Base-by-base conservation (phyloP, 1,140 invertebrate species). In the Acromyrmex heyeri region DNA sequence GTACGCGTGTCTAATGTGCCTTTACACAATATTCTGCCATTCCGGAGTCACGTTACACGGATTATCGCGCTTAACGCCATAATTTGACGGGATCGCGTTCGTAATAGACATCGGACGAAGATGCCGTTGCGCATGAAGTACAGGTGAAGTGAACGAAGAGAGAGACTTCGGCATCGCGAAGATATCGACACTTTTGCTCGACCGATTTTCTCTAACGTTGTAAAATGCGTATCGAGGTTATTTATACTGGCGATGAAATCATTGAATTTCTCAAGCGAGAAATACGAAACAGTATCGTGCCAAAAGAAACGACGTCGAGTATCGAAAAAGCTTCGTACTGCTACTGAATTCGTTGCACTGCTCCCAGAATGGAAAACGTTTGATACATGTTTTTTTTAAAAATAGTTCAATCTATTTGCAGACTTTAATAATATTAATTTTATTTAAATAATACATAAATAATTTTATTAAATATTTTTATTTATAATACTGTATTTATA, bases 1-100 rank as follows among this genome's bases (percentile, higher is more conserved):
- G 34, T 64, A 78, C 75, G 75, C 59, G 75, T 78, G 27, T 65
- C 61, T 78, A 65, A 65, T 65, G 38, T 12, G 24, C 27, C 59
- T 67, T 78, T 78, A 65, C 21, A 78, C 44, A 78, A 30, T 65
- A 78, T 78, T 44, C 59, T 48, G n/a, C 38, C 38, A 30, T 78
- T 64, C 44, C 27, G 4, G 24, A 10, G 2, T 65, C 61, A 24
- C 38, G 30, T 78, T 78, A 44, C 61, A 50, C 38, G 59, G 61
- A 65, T 65, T 78, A 78, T n/a, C 38, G 27, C 38, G 18, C 38
- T 64, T 44, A 65, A 57, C 53, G 27, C 6, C 72, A 10, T 24
- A 34, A 50, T 24, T 78, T 30, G 38, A 78, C 27, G 59, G 18
- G 12, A 65, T n/a, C 73, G 34, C 21, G 7, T 44, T 61, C 34